Base-by-base conservation (phyloP, 92 coral and sea anemone species). In the Epizoanthus illoricatus region DNA sequence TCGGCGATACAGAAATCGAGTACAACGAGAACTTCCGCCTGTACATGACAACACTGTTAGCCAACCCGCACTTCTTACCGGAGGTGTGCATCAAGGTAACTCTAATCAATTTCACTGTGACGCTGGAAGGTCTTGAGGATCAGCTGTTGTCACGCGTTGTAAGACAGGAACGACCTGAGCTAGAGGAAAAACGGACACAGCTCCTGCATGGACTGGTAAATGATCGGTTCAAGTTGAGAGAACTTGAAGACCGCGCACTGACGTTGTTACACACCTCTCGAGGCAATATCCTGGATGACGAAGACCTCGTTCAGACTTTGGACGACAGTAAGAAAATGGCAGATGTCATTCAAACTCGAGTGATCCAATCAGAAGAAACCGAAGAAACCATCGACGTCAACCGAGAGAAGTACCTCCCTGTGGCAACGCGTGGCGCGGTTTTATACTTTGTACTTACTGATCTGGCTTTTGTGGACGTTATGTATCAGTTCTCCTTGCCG, bases 91-190 rank as follows among this genome's bases (percentile, higher is more conserved):
- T 93, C 60, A 90, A 88, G 81, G 97, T 93, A 85, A 90, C 99
- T 33, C 86, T 96, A 71, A 91, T 96, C 80, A 90, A 93, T 73
- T 96, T 96, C 84, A 93, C 97, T 28, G 98, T 96, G 87, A 93
- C 99, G 90, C 87, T 93, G 59, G 98, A 93, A 62, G 99, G 98
- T 61, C 90, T 96, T 43, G 98, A 96, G 83, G 99, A 96, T 74
- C 98, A 93, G 88, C 84, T 96, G 66, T 74, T 96, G 90, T 96
- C 98, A 88, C 97, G 92, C 78, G 94, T 92, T 21, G 99, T 96
- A 4, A 91, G 85, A 49, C 89, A 89, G 56, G 99, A 96, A 83
- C 89, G 92, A 68, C 94, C 98, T 11, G 87, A 91, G 71, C 75
- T 96, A 41, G 99, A 96, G 76, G 93, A 83, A 15, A 90, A 91